Evolutionary conservation across 2,113 vertebrate species (phyloP).

Genomic region (Halcyon malimbica): DNA sequence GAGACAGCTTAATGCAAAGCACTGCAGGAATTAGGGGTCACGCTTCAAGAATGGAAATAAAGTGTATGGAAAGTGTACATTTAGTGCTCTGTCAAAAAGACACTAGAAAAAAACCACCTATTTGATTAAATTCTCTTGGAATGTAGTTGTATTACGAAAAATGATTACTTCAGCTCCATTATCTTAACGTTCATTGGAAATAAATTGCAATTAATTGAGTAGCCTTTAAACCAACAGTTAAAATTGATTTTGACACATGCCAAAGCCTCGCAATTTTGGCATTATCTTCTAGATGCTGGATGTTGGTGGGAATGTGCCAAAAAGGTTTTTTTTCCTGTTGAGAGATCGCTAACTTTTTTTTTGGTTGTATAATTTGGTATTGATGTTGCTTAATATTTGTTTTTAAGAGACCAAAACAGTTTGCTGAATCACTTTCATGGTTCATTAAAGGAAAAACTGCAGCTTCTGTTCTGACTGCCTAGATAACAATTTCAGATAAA

Average conservation of each 20-base stretch:
- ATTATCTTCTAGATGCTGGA: background rate
- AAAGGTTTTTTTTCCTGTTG: background rate
- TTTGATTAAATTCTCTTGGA: slow-evolving; percentile 33
- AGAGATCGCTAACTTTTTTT: background rate
- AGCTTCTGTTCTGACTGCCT: slow-evolving; percentile 64
- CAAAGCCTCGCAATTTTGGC: background rate
- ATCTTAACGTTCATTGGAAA: slow-evolving; percentile 42
- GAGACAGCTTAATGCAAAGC: slow-evolving; percentile 56
- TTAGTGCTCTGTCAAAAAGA: slow-evolving; percentile 15
- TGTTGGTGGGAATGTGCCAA: background rate
- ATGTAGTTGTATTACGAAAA: background rate
- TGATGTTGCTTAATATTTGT: slow-evolving; percentile 54
- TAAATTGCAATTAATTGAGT: slow-evolving; percentile 33
- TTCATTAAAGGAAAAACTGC: slow-evolving; percentile 64
- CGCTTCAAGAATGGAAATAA: slow-evolving; percentile 5
- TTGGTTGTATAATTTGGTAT: slow-evolving; percentile 20
- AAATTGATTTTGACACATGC: background rate
- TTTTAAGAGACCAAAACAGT: slow-evolving; percentile 67
- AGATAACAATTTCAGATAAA: slow-evolving; percentile 69
- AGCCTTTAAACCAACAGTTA: slow-evolving; percentile 35
- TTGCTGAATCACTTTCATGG: slow-evolving; percentile 69
- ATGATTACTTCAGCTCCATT: background rate
- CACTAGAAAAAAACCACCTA: background rate
- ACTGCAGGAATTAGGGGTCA: slow-evolving; percentile 52
- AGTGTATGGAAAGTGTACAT: background rate